Base-by-base conservation (phyloP, 1,140 invertebrate genomes). In the Eumeta japonica region DNA sequence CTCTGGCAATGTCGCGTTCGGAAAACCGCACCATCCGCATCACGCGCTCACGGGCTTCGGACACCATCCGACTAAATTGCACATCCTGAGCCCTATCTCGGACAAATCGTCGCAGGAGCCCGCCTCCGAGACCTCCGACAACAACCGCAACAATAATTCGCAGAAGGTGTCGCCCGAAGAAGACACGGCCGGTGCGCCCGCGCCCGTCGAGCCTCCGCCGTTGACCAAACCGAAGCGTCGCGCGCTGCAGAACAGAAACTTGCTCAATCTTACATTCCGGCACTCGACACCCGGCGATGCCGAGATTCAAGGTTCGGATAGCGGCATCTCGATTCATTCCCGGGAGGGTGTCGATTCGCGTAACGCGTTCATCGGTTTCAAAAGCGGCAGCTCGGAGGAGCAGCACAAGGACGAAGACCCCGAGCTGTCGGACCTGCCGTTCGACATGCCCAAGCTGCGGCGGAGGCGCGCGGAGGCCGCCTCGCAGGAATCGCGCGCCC, bases 81-180 rank as follows among this genome's bases (percentile, higher is more conserved):
- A 91, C 58, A 89, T 92, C 50, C 76, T 93, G 10, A 92, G 89
- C 37, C 90, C 90, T 3, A 93, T 92, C 51, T 92, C 89, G 16
- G 90, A 92, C 64, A 92, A 92, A 58, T 91, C 89, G n/a, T 89
- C 87, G 2, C 87, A 90, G 56, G 89, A 92, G 54, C 88, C 87
- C 10, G 84, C 82, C 10, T 87, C 85, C 1, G 87, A 89, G 52
- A 84, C 83, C 1, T 87, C 86, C 9, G 86, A 88, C 44, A 86
- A 86, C 56, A 87, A 88, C 50, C 84, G 83, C 41, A 87, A 87
- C 56, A 87, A 87, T 49, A 86, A 86, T 50, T 86, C 85, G 1
- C 84, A 86, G 52, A 84, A 85, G 52, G 81, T 81, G 27, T 83
- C 84, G 2, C 84, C 85, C 0, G 83, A 86, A 43, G 75, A 74